phyloP scores from a whole-genome alignment of 1,140 invertebrate genomes.

The Drosophila malerkotliana region DNA sequence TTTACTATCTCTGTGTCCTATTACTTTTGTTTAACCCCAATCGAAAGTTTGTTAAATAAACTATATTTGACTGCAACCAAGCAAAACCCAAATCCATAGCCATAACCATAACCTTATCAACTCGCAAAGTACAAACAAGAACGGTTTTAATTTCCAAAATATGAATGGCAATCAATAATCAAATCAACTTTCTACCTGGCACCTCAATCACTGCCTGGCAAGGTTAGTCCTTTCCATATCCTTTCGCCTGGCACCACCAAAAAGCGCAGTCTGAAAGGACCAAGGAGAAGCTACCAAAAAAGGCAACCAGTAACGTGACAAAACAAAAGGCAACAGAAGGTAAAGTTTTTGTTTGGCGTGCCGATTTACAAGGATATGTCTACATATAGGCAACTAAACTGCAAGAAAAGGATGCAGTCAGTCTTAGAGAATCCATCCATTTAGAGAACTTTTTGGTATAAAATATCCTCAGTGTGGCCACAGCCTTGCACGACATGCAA shows the following conservation, averaged over 20 bases:
- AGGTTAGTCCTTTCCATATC: conserved; percentile 35
- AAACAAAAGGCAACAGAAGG: conserved; percentile 41
- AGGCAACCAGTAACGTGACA: conserved; percentile 40
- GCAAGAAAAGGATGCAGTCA: background rate
- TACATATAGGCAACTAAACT: conserved; percentile 14
- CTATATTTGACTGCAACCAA: conserved; percentile 26
- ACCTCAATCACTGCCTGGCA: conserved; percentile 53
- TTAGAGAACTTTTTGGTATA: background rate
- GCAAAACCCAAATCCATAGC: conserved; percentile 24
- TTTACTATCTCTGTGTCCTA: conserved; percentile 8
- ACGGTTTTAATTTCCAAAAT: conserved; percentile 43
- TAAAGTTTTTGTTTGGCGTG: conserved; percentile 55
- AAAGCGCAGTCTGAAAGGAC: conserved; percentile 44
- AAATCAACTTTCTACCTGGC: conserved; percentile 55
- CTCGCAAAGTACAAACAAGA: conserved; percentile 20
- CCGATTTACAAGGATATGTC: conserved; percentile 49
- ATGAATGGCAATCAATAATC: conserved; percentile 58
- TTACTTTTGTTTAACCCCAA: conserved; percentile 22
- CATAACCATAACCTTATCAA: conserved; percentile 51
- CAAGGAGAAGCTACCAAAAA: background rate
- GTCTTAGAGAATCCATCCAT: background rate
- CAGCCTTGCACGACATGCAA: conserved; percentile 51
- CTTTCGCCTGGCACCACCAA: conserved; percentile 40
- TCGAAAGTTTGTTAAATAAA: conserved; percentile 19
- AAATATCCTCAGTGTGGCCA: conserved; percentile 4